phyloP scores from a whole-genome alignment of 2,888 invertebrate species.

The Parapristionchus giblindavisi region DNA sequence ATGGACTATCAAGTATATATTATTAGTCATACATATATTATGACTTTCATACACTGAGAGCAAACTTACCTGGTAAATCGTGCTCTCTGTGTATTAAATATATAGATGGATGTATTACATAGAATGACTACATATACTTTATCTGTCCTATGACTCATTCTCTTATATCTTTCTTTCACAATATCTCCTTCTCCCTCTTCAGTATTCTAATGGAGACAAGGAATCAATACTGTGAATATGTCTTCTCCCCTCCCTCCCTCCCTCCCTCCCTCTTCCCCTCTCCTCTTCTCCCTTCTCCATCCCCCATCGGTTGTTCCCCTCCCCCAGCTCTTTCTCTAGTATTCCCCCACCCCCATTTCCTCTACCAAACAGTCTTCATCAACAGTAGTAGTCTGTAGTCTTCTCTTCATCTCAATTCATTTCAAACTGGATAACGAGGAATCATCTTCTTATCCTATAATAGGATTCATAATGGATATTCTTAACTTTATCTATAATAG shows the following conservation, averaged over 20 bases:
- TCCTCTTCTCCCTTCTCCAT: conserved; percentile 20
- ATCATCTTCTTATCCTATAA: conserved; percentile 1
- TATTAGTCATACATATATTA: too few species aligned
- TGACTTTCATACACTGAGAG: too few species aligned
- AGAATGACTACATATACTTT: not conserved
- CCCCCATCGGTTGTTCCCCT: conserved; percentile 1
- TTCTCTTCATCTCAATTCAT: not conserved
- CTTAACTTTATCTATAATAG: conserved; percentile 30
- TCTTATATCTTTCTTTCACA: conserved; percentile 24
- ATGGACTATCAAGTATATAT: too few species aligned
- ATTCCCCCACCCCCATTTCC: not conserved
- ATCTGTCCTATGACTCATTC: conserved; percentile 4
- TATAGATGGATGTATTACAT: too few species aligned
- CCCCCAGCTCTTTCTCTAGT: not conserved
- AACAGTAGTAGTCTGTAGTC: not conserved
- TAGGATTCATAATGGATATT: conserved; percentile 27
- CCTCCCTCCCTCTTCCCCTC: not conserved
- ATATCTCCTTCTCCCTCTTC: not conserved
- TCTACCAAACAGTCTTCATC: not conserved
- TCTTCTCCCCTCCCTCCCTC: conserved; percentile 11
- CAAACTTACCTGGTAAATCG: too few species aligned
- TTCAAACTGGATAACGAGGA: not conserved
- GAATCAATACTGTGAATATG: not conserved
- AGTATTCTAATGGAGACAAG: not conserved
- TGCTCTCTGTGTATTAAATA: too few species aligned